Evolutionary conservation across 1,140 invertebrate species (phyloP).

Genomic region (Dinothrombium tinctorium): DNA sequence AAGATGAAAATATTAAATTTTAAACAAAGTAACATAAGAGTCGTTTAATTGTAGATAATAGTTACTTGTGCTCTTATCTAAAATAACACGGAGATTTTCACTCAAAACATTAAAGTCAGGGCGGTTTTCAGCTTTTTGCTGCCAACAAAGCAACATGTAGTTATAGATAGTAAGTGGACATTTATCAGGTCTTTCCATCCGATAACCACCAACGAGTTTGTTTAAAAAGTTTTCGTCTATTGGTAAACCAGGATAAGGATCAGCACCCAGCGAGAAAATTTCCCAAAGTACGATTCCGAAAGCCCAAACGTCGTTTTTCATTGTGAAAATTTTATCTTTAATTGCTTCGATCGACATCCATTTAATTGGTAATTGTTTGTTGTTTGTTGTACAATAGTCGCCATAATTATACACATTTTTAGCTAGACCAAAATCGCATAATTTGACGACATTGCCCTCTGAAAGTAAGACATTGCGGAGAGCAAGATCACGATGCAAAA

Average conservation of each 20-base stretch:
- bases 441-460: slow-evolving; percentile 71
- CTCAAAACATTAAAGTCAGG: slow-evolving; percentile 34
- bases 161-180: slow-evolving; percentile 53
- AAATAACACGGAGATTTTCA: too few relatives aligned
- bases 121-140: slow-evolving; percentile 39
- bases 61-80: too few relatives aligned
- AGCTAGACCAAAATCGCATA: slow-evolving; percentile 72
- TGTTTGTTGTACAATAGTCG: slow-evolving; percentile 76
- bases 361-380: slow-evolving; percentile 49
- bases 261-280: slow-evolving; percentile 83
- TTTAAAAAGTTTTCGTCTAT: slow-evolving; percentile 30
- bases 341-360: slow-evolving; percentile 93
- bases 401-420: slow-evolving; percentile 90
- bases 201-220: slow-evolving; percentile 60
- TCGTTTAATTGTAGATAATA: too few relatives aligned
- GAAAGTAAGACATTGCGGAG: slow-evolving; percentile 92
- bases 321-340: slow-evolving; percentile 81
- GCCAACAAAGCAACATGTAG: slow-evolving; percentile 56
- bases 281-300: slow-evolving; percentile 93
- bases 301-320: slow-evolving; percentile 74
- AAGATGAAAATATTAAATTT: too few relatives aligned
- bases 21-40: too few relatives aligned
- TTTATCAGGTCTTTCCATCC: slow-evolving; percentile 47
- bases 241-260: slow-evolving; percentile 76
- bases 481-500: slow-evolving; percentile 87